Evolutionary conservation across 2,888 invertebrate genomes (phyloP).

Genomic region (Sinohyriopsis cumingii): DNA sequence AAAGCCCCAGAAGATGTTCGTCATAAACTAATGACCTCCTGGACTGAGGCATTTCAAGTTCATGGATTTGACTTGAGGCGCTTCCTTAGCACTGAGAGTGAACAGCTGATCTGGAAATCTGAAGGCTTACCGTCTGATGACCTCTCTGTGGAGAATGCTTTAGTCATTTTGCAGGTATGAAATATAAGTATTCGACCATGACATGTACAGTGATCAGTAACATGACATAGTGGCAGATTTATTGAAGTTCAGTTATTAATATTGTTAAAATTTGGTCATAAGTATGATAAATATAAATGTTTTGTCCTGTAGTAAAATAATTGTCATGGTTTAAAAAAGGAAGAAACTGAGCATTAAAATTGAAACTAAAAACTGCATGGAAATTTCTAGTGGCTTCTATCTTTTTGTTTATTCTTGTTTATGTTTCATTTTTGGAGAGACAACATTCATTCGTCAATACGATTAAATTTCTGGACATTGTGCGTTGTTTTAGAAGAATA

Average conservation of each 20-base stretch:
- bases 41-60: slow-evolving; percentile 71
- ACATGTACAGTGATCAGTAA: too few species aligned
- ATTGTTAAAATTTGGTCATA: not conserved
- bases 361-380: too few species aligned
- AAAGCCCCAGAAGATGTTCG: slow-evolving; percentile 82
- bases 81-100: slow-evolving; percentile 81
- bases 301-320: too few species aligned
- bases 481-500: too few species aligned
- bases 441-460: too few species aligned
- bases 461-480: too few species aligned
- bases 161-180: slow-evolving; percentile 82
- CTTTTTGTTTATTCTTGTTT: too few species aligned
- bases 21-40: slow-evolving; percentile 73
- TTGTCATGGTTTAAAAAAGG: too few species aligned
- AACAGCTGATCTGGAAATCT: slow-evolving; percentile 88
- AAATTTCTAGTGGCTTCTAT: too few species aligned
- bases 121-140: slow-evolving; percentile 87
- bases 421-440: too few species aligned
- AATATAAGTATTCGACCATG: not conserved
- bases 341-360: too few species aligned
- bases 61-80: slow-evolving; percentile 75
- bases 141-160: slow-evolving; percentile 86
- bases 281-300: not conserved
- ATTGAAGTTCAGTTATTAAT: not conserved
- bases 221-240: too few species aligned